A percentile compares a stretch with the other conserved stretches of the same genome.
Evolutionary conservation across 1,140 invertebrate species (phyloP).

Genomic region (Parasteatoda tepidariorum): DNA sequence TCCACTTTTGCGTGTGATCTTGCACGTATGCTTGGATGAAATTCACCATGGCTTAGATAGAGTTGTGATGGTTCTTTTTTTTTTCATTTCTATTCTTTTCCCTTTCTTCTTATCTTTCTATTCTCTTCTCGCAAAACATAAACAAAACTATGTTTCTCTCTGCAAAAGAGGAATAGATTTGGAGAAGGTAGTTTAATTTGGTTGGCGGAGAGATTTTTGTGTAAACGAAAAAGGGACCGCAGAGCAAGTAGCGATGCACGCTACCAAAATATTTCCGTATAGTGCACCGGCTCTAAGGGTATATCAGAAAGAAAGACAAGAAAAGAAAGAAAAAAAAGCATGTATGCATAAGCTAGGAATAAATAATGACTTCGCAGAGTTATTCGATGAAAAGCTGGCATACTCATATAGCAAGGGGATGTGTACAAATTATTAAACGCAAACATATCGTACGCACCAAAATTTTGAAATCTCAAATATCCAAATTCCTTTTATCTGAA

Average conservation of each 20-base stretch:
- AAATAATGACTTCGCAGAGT: slow-evolving; percentile 32
- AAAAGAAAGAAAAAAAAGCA: neutral
- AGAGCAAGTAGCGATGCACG: neutral
- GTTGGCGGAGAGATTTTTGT: neutral
- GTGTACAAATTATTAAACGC: neutral
- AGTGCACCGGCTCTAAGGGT: neutral
- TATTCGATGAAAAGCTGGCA: slow-evolving; percentile 40
- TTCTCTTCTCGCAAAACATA: neutral
- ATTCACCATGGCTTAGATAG: neutral
- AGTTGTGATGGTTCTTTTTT: neutral
- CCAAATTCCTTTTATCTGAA: too few relatives aligned
- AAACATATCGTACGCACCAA: too few relatives aligned
- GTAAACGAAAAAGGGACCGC: slow-evolving; percentile 2
- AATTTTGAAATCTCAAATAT: too few relatives aligned
- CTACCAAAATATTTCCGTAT: slow-evolving; percentile 11
- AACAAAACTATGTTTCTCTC: neutral
- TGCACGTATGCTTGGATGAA: neutral
- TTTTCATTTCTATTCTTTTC: neutral
- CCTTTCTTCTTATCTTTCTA: neutral
- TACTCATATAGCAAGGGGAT: neutral
- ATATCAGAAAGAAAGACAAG: slow-evolving; percentile 11
- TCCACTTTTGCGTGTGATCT: slow-evolving; percentile 20
- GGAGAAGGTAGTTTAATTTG: slow-evolving; percentile 25
- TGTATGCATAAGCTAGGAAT: slow-evolving; percentile 24
- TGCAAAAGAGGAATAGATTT: slow-evolving; percentile 6